Percentiles rank a stretch among this genome's conserved stretches.
phyloP scores from a whole-genome alignment of 2,113 vertebrate genomes.

The Bujurquina vittata region DNA sequence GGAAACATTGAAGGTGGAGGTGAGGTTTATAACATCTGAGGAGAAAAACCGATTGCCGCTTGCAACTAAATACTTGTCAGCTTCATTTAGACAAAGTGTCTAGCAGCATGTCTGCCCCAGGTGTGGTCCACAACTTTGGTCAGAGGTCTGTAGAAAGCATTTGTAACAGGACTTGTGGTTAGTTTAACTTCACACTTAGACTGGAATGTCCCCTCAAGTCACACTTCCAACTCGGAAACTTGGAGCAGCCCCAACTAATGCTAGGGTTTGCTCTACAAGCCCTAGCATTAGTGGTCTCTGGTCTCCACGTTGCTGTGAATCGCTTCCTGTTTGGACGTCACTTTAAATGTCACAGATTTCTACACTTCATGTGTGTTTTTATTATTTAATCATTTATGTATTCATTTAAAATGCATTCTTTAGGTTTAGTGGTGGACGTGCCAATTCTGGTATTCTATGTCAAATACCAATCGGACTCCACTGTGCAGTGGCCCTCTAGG shows the following conservation, averaged over 20 bases:
- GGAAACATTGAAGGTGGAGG: background rate
- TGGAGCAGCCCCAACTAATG: background rate
- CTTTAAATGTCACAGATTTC: background rate
- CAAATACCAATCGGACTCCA: too few relatives aligned
- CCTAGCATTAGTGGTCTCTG: background rate
- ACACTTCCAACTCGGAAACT: background rate
- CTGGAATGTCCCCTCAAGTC: background rate
- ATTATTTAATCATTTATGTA: background rate
- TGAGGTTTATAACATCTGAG: background rate
- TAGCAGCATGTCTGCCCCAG: background rate
- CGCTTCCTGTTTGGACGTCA: background rate
- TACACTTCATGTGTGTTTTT: background rate
- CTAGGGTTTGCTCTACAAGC: background rate
- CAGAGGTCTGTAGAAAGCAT: background rate
- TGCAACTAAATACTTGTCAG: background rate
- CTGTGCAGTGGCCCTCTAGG: too few relatives aligned
- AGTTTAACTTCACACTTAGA: background rate
- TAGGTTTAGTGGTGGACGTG: background rate
- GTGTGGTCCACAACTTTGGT: background rate
- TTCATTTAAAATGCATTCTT: background rate
- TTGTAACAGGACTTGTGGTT: background rate
- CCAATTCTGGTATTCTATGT: too few relatives aligned
- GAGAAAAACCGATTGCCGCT: background rate
- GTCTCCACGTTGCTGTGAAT: background rate
- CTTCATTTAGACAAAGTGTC: background rate